Conservation (phyloP, 1,140 invertebrate genomes). For the Sarcophaga peregrina region DNA sequence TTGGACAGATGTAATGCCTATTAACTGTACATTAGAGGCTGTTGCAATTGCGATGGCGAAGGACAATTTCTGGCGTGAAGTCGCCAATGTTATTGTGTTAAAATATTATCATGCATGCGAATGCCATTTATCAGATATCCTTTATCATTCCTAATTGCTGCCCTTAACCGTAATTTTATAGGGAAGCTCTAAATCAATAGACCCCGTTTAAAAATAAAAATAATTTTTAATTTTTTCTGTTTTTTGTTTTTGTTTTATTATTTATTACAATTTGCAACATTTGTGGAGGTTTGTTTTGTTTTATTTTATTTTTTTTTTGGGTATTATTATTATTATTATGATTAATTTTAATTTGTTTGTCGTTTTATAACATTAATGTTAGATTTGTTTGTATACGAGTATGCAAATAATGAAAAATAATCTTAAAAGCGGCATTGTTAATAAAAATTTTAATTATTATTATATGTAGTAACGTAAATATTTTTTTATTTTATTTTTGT, state of each 20-base stretch:
- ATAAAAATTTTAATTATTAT: background rate
- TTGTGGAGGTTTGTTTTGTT: background rate
- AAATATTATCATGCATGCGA: too few species aligned
- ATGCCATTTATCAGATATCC: background rate
- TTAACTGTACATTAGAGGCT: too few species aligned
- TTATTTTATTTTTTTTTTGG: too few species aligned
- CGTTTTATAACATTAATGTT: background rate
- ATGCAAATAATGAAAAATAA: constrained; percentile 18
- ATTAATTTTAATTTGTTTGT: background rate
- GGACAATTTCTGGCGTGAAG: too few species aligned
- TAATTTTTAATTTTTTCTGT: too few species aligned
- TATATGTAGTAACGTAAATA: background rate
- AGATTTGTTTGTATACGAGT: background rate
- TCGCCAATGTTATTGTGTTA: too few species aligned
- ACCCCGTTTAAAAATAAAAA: too few species aligned
- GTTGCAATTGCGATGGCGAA: too few species aligned
- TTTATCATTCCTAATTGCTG: background rate
- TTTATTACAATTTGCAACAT: constrained; percentile 25
- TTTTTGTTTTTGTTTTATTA: background rate
- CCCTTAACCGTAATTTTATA: background rate
- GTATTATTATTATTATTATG: too few species aligned
- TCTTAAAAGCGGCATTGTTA: background rate
- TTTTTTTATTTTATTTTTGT: background rate
- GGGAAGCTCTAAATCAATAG: too few species aligned
- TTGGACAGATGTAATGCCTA: too few species aligned